Evolutionary conservation across 2,797 vertebrate species (phyloP), one percentile per base, ranked within the genome.

Genomic region (Gymnoscopelus braueri): DNA sequence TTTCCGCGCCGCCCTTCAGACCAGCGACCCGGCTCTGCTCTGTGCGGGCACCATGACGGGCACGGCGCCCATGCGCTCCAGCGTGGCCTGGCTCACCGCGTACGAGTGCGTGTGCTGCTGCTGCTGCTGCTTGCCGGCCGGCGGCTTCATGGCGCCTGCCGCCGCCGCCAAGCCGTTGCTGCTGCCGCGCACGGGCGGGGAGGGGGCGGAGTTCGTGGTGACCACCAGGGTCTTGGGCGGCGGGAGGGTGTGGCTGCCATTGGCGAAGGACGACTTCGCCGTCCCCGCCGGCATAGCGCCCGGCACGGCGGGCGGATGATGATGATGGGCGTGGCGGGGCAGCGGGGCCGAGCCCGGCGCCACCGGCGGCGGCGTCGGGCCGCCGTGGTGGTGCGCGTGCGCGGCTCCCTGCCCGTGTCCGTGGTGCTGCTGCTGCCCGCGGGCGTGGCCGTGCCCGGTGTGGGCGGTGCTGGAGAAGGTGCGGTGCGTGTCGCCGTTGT

Each of bases 1-100:
- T 3, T 63, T 66, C 12, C 4, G 10, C 39, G n/a, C 10, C 35
- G 14, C 51, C 50, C 32, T 19, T 91, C 68, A 99, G 81, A 98
- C 97, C 65, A 99, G 92, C 3, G 98, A 99, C 35, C 98, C 97
- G 0, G 97, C 97, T 83, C 97, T 93, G 93, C 94, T 99, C 92
- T 99, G 97, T 24, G 97, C 96, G 0, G 98, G 97, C 81, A 99
- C 96, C 98, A 99, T 98, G 73, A 99, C 97, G 0, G 98, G 97
- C 54, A 99, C 95, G 0, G 96, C 98, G 23, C 98, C 97, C 48
- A 99, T 98, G 58, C 97, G 92, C 91, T 98, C 97, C 90, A 99
- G 90, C 0, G 95, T 95, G 62, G 97, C 96, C 87, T 98, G 97
- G 89, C 97, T 98, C 75, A 99, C 88, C 0, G 96, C 96, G 1